These are phyloP conservation scores for Eupithecia dodoneata DNA, from an alignment of 2,888 invertebrate species.

Conservation along the genomic window DNA sequence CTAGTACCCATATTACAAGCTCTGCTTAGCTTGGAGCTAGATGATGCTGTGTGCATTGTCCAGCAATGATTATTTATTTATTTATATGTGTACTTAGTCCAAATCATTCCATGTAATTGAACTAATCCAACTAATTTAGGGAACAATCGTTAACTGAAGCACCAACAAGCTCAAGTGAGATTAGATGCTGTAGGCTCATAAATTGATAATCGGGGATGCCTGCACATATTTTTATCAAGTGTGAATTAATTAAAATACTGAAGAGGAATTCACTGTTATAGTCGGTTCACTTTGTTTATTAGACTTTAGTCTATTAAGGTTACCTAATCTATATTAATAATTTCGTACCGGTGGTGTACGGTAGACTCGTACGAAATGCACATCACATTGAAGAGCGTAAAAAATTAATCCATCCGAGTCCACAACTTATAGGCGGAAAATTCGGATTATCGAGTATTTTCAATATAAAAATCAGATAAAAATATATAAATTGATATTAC, in stretches of 20 bases:
- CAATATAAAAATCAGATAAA: too few species aligned
- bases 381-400: too few species aligned
- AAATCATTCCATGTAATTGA: slow-evolving; percentile 38
- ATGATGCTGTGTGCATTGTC: too few species aligned
- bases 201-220: slow-evolving; percentile 44
- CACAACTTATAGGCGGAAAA: too few species aligned
- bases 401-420: too few species aligned
- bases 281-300: not conserved
- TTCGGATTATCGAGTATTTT: too few species aligned
- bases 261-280: not conserved
- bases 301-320: not conserved
- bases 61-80: too few species aligned
- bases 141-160: slow-evolving; percentile 67
- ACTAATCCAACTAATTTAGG: slow-evolving; percentile 53
- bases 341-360: too few species aligned
- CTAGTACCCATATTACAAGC: too few species aligned
- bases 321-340: not conserved
- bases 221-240: not conserved
- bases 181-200: slow-evolving; percentile 59
- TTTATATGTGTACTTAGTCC: slow-evolving; percentile 14
- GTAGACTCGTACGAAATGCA: too few species aligned
- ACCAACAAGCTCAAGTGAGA: slow-evolving; percentile 68
- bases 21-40: too few species aligned
- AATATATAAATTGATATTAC: too few species aligned
- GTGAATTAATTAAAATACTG: not conserved